phyloP scores from a whole-genome alignment of 2,888 invertebrate species.

The Zele albiditarsus region DNA sequence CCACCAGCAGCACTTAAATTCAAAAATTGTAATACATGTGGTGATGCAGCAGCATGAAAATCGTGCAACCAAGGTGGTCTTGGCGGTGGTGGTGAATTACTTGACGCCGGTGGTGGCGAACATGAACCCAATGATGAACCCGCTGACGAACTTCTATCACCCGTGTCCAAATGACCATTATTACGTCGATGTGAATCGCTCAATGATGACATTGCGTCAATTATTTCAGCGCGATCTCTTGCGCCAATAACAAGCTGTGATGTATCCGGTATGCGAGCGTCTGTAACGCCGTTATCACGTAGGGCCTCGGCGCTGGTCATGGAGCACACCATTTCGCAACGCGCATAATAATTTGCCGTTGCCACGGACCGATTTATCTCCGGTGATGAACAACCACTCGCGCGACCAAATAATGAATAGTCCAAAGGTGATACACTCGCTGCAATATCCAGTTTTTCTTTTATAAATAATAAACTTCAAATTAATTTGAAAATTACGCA shows the following conservation, averaged over 20 bases:
- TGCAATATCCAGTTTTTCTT: conserved; percentile 35
- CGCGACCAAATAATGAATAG: conserved; percentile 29
- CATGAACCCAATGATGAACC: conserved; percentile 71
- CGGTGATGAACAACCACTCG: conserved; percentile 41
- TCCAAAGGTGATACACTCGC: conserved; percentile 27
- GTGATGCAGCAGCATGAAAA: conserved; percentile 72
- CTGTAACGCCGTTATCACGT: conserved; percentile 51
- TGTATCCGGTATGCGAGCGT: conserved; percentile 41
- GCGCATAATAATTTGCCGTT: conserved; percentile 64
- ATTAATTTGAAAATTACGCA: not conserved
- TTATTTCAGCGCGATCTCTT: conserved; percentile 51
- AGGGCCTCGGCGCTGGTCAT: conserved; percentile 65
- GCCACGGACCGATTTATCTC: conserved; percentile 42
- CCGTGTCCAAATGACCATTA: conserved; percentile 59
- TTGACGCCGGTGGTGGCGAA: conserved; percentile 65
- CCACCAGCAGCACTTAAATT: conserved; percentile 77
- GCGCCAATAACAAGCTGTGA: conserved; percentile 44
- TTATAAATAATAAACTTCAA: not conserved
- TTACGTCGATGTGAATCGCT: conserved; percentile 66
- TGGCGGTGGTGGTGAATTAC: conserved; percentile 66
- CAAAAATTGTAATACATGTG: conserved; percentile 77
- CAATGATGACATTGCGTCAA: conserved; percentile 66
- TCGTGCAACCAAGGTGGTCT: conserved; percentile 71
- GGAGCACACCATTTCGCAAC: conserved; percentile 72
- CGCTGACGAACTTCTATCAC: conserved; percentile 68